Conservation (phyloP, 2,888 invertebrate species). For the Glaucopsyche alexis region DNA sequence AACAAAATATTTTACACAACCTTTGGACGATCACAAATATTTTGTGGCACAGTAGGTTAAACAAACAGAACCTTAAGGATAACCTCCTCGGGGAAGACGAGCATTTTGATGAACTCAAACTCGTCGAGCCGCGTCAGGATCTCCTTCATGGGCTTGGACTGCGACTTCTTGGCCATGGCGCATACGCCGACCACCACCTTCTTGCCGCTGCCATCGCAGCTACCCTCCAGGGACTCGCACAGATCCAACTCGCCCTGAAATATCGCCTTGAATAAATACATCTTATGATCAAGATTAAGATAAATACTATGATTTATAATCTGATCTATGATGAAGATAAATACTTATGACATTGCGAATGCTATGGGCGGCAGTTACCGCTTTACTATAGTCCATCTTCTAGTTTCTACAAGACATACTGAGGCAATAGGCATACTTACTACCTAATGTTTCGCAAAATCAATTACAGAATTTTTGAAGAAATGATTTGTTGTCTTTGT, state of each 20-base stretch:
- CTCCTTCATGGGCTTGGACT: conserved; percentile 99
- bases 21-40: conserved; percentile 45
- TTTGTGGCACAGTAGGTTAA: conserved; percentile 76
- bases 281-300: neutral
- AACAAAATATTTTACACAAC: conserved; percentile 41
- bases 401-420: too few species aligned
- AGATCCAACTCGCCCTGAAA: conserved; percentile 87
- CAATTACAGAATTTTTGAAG: too few species aligned
- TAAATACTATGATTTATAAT: too few species aligned
- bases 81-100: conserved; percentile 97
- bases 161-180: conserved; percentile 99
- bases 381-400: too few species aligned
- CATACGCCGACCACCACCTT: conserved; percentile 99
- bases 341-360: too few species aligned
- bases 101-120: conserved; percentile 96
- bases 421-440: too few species aligned
- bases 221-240: conserved; percentile 81
- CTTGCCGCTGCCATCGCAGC: conserved; percentile 85
- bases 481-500: too few species aligned
- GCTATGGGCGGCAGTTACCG: too few species aligned
- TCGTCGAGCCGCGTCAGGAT: conserved; percentile 97
- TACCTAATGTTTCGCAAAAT: too few species aligned
- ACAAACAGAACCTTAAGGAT: conserved; percentile 90
- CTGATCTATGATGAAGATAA: too few species aligned
- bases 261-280: neutral